These are phyloP conservation scores for Seriola rivoliana DNA, from an alignment of 2,113 vertebrate genomes.

Conservation along the genomic window DNA sequence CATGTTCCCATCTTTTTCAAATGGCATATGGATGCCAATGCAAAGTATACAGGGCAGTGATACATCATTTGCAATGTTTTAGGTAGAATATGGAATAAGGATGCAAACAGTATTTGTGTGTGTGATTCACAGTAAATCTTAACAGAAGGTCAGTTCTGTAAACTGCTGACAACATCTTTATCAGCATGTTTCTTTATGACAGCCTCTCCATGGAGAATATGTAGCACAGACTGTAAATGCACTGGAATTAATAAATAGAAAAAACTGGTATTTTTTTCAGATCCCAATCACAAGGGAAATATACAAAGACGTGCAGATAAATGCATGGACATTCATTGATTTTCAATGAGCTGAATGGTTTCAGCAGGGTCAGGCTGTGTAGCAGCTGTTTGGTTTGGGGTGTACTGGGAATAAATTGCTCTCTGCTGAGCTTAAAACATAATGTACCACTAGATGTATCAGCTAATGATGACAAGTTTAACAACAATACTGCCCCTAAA, in stretches of 20 bases:
- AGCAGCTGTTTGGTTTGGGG: slow-evolving; percentile 4
- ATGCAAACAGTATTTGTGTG: neutral
- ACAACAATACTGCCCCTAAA: slow-evolving; percentile 10
- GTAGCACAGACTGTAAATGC: slow-evolving; percentile 9
- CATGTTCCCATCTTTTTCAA: neutral
- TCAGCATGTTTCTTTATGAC: slow-evolving; percentile 4
- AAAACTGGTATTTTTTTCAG: neutral
- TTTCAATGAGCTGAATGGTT: slow-evolving; percentile 38
- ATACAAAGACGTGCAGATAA: slow-evolving; percentile 3
- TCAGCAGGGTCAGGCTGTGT: slow-evolving; percentile 51
- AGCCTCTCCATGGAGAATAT: neutral
- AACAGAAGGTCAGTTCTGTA: slow-evolving; percentile 6
- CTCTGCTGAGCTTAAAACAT: slow-evolving; percentile 43
- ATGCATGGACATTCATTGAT: slow-evolving; percentile 24
- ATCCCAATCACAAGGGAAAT: slow-evolving; percentile 8
- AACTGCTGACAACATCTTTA: slow-evolving; percentile 37
- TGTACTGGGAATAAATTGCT: slow-evolving; percentile 21
- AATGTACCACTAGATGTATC: slow-evolving; percentile 46
- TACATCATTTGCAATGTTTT: too few relatives aligned
- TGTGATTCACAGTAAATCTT: slow-evolving; percentile 1
- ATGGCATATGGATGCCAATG: too few relatives aligned
- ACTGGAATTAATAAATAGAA: neutral
- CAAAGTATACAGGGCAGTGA: neutral
- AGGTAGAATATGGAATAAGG: neutral
- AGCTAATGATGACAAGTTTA: slow-evolving; percentile 49